phyloP scores from a whole-genome alignment of 2,113 vertebrate genomes.

The Abramis brama region DNA sequence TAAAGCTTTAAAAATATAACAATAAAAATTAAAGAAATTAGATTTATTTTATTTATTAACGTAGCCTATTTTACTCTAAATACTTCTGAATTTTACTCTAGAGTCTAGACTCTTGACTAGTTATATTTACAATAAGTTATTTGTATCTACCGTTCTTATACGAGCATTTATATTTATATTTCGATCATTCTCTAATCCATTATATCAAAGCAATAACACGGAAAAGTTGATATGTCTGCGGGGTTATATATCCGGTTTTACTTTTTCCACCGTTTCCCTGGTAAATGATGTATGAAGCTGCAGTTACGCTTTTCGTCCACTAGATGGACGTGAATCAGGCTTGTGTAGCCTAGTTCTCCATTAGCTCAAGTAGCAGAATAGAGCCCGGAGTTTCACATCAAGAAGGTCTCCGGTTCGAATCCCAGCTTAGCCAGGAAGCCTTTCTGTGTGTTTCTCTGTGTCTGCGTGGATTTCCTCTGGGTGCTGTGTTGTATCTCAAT shows the following conservation, averaged over 20 bases:
- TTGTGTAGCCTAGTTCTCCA: neutral
- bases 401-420: no score
- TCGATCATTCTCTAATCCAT: neutral
- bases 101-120: neutral
- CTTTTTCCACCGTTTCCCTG: neutral
- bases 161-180: neutral
- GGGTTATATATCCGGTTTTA: neutral
- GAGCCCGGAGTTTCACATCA: neutral
- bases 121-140: neutral
- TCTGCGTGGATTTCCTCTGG: no score
- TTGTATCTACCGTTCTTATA: neutral
- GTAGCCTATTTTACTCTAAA: neutral
- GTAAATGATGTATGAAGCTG: neutral
- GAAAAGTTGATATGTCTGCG: neutral
- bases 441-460: no score
- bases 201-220: neutral
- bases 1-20: neutral
- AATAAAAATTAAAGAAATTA: neutral
- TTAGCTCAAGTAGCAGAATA: neutral
- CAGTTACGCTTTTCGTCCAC: neutral
- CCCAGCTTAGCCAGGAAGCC: no score
- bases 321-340: neutral
- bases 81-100: neutral
- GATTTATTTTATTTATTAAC: neutral
- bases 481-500: neutral